Base-by-base conservation (phyloP, 2,113 vertebrate genomes). In the Australoheros scitulus region DNA sequence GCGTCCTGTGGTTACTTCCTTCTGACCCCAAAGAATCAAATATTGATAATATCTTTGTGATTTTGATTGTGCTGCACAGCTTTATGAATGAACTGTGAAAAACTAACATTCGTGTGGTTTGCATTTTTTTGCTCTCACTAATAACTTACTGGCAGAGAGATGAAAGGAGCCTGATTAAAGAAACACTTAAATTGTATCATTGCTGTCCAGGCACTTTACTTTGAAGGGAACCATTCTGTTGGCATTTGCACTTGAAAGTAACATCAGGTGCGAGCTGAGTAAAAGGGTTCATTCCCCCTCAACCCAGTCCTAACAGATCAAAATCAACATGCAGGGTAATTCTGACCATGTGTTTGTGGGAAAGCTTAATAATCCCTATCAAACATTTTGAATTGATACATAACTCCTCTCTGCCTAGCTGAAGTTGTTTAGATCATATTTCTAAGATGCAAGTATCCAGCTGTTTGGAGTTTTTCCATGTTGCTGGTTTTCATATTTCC, bases 81-180 rank as follows among this genome's bases (percentile, higher is more conserved):
- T 56, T 29, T 14, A 26, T 43, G 18, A 81, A 13, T 2, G 2
- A 13, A 24, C n/a, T 1, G 5, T 58, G 20, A 80, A 77, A 83
- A 58, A 59, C n/a, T 60, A 77, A 61, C 29, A 13, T 74, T n/a
- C 11, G 22, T 20, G 50, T 22, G 32, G 60, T 79, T 77, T 75
- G 20, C 38, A 26, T 24, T 64, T 55, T 58, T 58, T 77, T 61
- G 3, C 22, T 63, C 41, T 68, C 11, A 56, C 18, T 60, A 29
- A 79, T 81, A 59, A 11, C 5, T 58, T 81, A 8, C 20, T 87
- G 87, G 85, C 65, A 83, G 9, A 77, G 32, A 26, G 2, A 59
- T 76, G 77, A 78, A 72, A 11, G 70, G 24, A 58, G 13, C 18
- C 15, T 88, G 76, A 80, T 84, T 57, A 82, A 77, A 82, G 43